These are phyloP conservation scores for Lynx canadensis DNA, from an alignment of 2,113 vertebrate species.

Conservation along the genomic window DNA sequence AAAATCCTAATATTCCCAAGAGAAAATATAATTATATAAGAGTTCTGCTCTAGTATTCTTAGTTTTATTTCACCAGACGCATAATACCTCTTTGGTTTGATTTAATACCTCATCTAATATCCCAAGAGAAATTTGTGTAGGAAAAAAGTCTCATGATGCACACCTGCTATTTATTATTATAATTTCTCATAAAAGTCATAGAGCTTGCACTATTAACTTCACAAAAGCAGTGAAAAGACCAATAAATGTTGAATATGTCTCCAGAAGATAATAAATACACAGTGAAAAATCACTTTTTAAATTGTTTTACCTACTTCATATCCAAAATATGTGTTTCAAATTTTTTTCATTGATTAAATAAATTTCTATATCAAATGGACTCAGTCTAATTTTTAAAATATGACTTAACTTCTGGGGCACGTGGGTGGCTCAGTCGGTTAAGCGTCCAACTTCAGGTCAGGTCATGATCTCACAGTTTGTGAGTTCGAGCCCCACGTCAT, in stretches of 20 bases:
- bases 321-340: neutral
- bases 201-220: neutral
- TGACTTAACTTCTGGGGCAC: no score
- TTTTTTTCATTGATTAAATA: neutral
- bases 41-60: neutral
- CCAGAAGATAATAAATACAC: neutral
- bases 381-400: neutral
- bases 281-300: slow-evolving; percentile 3
- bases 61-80: neutral
- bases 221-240: neutral
- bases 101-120: neutral
- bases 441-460: no score
- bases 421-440: no score
- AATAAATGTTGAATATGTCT: neutral
- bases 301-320: neutral
- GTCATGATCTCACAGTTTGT: no score
- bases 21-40: slow-evolving; percentile 61
- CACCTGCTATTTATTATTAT: slow-evolving; percentile 5
- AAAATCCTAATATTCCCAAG: slow-evolving; percentile 53
- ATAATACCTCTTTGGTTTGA: neutral
- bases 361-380: neutral
- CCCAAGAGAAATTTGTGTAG: neutral
- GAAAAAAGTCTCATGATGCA: neutral
- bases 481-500: no score
- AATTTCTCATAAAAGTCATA: neutral